Percentiles rank a stretch among this genome's conserved stretches.
These are phyloP conservation scores for Lepus townsendii DNA, from an alignment of 2,797 vertebrate genomes.

Conservation along the genomic window DNA sequence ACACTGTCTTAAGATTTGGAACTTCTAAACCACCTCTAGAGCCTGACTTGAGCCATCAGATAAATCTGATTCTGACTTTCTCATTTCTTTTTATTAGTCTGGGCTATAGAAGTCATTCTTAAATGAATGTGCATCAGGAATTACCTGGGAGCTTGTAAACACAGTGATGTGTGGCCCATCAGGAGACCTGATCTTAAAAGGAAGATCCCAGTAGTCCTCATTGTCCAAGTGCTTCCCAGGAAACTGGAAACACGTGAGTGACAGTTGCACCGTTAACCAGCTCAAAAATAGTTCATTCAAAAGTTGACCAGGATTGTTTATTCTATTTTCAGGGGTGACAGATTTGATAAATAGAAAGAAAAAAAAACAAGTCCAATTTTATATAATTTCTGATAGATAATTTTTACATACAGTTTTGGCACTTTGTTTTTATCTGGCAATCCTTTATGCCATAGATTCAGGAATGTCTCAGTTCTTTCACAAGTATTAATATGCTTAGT, in stretches of 20 bases:
- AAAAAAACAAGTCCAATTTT: neutral
- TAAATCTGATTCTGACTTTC: neutral
- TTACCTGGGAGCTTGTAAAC: neutral
- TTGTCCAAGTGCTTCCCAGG: neutral
- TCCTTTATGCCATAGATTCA: constrained; percentile 43
- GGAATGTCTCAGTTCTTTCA: neutral
- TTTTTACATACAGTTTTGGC: neutral
- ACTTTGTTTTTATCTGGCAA: neutral
- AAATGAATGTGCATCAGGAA: neutral
- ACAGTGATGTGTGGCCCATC: neutral
- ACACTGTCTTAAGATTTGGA: neutral
- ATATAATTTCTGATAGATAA: neutral
- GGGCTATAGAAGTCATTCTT: neutral
- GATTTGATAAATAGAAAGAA: neutral
- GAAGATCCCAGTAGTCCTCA: neutral
- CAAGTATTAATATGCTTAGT: neutral
- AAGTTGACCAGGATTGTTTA: neutral
- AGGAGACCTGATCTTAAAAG: neutral
- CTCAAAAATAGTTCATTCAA: neutral
- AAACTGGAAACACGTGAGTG: neutral
- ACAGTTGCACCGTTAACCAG: neutral
- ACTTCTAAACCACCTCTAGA: neutral
- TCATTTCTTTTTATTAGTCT: constrained; percentile 29
- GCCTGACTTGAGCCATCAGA: neutral
- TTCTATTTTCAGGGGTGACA: neutral